These are phyloP conservation scores for Tryphoninae sp. DNA, from an alignment of 2,888 invertebrate species.

Conservation along the genomic window DNA sequence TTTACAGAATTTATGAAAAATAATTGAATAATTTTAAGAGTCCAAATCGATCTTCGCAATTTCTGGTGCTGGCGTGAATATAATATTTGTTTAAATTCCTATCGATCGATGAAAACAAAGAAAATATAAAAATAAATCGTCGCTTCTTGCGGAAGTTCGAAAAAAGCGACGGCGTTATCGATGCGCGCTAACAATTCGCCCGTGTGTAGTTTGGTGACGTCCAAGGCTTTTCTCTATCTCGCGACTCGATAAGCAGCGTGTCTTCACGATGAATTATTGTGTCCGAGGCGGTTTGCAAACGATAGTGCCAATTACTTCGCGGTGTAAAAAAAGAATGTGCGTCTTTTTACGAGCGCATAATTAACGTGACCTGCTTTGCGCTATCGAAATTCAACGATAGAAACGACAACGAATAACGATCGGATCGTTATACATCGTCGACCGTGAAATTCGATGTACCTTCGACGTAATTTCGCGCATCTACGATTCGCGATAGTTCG, in stretches of 20 bases:
- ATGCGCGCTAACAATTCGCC: not conserved
- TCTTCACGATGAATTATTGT: constrained; percentile 22
- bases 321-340: constrained; percentile 1
- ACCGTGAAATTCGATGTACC: not conserved
- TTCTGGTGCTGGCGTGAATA: not conserved
- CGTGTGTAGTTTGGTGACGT: not conserved
- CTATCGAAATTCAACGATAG: not conserved
- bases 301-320: constrained; percentile 17
- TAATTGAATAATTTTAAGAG: not conserved
- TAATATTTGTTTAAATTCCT: not conserved
- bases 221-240: constrained; percentile 49
- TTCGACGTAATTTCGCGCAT: not conserved
- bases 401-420: not conserved
- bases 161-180: not conserved
- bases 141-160: too few species aligned
- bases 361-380: not conserved
- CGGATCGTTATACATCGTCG: not conserved
- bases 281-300: constrained; percentile 1
- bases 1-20: not conserved
- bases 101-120: not conserved
- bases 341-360: not conserved
- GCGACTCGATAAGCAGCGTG: constrained; percentile 45
- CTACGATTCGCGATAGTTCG: too few species aligned
- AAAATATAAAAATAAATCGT: not conserved
- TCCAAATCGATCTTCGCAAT: not conserved